These are phyloP conservation scores for Campylomormyrus numenius DNA, from an alignment of 2,113 vertebrate genomes.

Conservation along the genomic window DNA sequence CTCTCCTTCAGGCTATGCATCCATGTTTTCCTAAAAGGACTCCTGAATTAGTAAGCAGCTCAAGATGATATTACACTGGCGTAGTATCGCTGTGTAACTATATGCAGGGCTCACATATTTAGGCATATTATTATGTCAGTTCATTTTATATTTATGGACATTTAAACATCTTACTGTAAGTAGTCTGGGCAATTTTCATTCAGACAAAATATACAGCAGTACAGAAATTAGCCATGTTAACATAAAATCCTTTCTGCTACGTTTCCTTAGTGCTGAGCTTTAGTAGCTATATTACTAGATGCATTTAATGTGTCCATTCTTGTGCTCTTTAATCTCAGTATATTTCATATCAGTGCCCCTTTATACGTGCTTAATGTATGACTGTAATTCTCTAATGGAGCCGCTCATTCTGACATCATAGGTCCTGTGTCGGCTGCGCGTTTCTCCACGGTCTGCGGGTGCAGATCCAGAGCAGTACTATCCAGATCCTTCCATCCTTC, in stretches of 20 bases:
- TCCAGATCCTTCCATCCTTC: not conserved
- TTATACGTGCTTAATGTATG: not conserved
- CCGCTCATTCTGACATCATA: not conserved
- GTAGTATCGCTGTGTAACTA: not conserved
- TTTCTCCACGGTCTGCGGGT: not conserved
- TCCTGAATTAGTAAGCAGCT: not conserved
- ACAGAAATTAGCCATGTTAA: not conserved
- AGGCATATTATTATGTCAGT: not conserved
- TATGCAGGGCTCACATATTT: not conserved
- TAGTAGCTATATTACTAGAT: not conserved
- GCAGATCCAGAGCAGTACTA: not conserved
- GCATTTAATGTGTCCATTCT: not conserved
- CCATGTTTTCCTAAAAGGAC: not conserved
- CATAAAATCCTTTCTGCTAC: not conserved
- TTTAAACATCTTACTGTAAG: not conserved
- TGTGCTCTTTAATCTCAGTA: not conserved
- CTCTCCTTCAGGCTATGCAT: not conserved
- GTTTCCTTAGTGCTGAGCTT: not conserved
- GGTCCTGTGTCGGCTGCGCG: not conserved
- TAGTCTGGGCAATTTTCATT: not conserved
- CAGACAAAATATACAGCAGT: not conserved
- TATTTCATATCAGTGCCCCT: not conserved
- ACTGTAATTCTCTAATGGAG: not conserved
- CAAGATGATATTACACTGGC: not conserved
- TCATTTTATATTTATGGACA: not conserved